These are phyloP conservation scores for Chrysomela aeneicollis DNA, from an alignment of 2,888 invertebrate genomes.

Conservation along the genomic window DNA sequence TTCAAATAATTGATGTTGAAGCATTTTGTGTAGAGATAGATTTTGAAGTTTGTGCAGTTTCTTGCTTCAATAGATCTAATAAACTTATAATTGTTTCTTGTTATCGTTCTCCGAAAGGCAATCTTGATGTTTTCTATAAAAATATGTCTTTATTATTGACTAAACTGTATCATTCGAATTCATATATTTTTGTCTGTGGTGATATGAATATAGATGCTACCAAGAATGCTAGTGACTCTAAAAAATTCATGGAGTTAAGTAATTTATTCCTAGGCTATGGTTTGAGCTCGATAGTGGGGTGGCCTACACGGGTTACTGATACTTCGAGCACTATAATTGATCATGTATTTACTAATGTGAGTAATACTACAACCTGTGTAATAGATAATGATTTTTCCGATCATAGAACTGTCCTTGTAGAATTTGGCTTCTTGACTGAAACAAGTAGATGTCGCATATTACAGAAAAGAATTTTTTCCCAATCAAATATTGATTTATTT, in stretches of 20 bases:
- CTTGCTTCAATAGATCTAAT: neutral
- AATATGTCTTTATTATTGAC: too few relatives aligned
- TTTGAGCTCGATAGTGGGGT: neutral
- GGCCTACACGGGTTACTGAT: slow-evolving; percentile 6
- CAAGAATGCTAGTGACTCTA: neutral
- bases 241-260: too few relatives aligned
- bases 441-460: neutral
- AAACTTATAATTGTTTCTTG: neutral
- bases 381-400: slow-evolving; percentile 4
- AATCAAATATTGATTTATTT: too few relatives aligned
- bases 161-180: neutral
- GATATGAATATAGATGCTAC: neutral
- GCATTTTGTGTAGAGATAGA: too few relatives aligned
- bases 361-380: neutral
- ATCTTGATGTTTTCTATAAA: too few relatives aligned
- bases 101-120: too few relatives aligned
- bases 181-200: neutral
- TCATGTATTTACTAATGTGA: slow-evolving; percentile 7
- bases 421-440: neutral
- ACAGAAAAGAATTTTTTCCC: neutral
- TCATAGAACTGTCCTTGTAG: slow-evolving; percentile 1
- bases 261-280: too few relatives aligned
- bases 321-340: slow-evolving; percentile 7
- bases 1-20: too few relatives aligned
- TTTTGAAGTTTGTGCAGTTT: too few relatives aligned